Base-by-base conservation (phyloP, 1,140 invertebrate genomes). In the Pygmarrhopalites habei region DNA sequence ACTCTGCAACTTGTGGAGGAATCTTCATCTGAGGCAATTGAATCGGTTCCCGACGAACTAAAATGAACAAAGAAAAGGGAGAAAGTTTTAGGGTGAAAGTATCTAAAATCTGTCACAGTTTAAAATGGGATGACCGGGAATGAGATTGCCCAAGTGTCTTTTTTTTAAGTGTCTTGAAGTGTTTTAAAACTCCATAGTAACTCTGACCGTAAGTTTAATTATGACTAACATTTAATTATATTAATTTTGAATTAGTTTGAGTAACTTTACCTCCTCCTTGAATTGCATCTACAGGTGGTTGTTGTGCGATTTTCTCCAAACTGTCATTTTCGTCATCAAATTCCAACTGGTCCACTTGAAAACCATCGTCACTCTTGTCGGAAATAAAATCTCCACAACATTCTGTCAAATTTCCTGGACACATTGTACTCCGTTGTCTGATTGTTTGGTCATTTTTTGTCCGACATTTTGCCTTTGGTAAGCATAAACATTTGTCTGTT, bases 21-120 rank as follows among this genome's bases (percentile, higher is more conserved):
- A 66, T 55, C 47, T 58, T 62, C 21, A 66, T 1, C 7, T 57
- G 10, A 4, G 65, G 65, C 15, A 66, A 32, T 28, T 58, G 65
- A 59, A 66, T 46, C 3, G 65, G 65, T 19, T 66, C 55, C 5
- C 53, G 47, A 5, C 14, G 17, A 3, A 39, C 25, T 28, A 28
- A 28, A 3, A 23, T 39, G 47, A 28, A 46, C 39, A 25, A 21
- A 35, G 23, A 30, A 21, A 17, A 26, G n/a, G n/a, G n/a, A n/a
- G n/a, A n/a, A n/a, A n/a, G n/a, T n/a, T n/a, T n/a, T n/a, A n/a
- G n/a, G n/a, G n/a, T n/a, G n/a, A 15, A 7, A 53, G n/a, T 41
- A 51, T 29, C 23, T 26, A 21, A 35, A 53, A 17, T 26, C 14
- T 53, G 17, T 7, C 15, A 28, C 5, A 25, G 21, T 23, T 3